A percentile compares a stretch with the other conserved stretches of the same genome.
Evolutionary conservation across 2,113 vertebrate genomes (phyloP).

Genomic region (Corynorhinus townsendii): DNA sequence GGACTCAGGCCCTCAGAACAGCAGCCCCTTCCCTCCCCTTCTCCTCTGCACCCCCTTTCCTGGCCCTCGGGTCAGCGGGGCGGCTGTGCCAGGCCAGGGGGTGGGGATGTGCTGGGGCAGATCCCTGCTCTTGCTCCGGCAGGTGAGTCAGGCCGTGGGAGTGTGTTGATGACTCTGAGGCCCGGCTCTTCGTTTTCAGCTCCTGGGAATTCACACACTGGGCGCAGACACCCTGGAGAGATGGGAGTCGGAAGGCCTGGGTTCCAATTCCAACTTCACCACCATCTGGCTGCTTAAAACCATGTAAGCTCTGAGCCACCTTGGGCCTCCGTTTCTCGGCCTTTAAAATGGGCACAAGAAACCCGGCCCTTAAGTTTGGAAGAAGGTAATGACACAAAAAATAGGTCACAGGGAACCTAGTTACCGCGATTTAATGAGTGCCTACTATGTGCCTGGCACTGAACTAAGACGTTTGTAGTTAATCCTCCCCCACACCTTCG

Average conservation of each 20-base stretch:
- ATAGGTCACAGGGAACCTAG: background rate
- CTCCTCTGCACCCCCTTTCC: background rate
- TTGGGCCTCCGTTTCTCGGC: slow-evolving; percentile 18
- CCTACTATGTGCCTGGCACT: background rate
- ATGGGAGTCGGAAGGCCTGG: background rate
- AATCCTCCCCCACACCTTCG: background rate
- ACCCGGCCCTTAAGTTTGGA: background rate
- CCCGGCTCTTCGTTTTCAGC: slow-evolving; percentile 39
- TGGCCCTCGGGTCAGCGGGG: background rate
- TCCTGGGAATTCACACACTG: slow-evolving; percentile 48
- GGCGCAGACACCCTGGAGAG: background rate
- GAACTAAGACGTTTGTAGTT: background rate
- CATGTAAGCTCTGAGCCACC: accelerated
- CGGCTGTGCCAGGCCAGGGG: slow-evolving; percentile 40
- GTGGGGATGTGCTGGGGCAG: slow-evolving; percentile 55
- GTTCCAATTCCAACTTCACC: background rate
- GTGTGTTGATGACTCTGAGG: slow-evolving; percentile 54
- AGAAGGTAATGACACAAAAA: background rate
- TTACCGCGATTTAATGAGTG: background rate
- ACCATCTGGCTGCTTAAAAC: background rate
- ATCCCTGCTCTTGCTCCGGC: background rate
- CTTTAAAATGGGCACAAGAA: slow-evolving; percentile 42
- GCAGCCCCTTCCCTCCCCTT: accelerated
- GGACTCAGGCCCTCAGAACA: background rate
- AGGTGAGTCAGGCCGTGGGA: slow-evolving; percentile 71